Percentiles rank a stretch among this genome's conserved stretches.
phyloP scores from a whole-genome alignment of 1,140 invertebrate genomes.

The Psilanteris sp. region DNA sequence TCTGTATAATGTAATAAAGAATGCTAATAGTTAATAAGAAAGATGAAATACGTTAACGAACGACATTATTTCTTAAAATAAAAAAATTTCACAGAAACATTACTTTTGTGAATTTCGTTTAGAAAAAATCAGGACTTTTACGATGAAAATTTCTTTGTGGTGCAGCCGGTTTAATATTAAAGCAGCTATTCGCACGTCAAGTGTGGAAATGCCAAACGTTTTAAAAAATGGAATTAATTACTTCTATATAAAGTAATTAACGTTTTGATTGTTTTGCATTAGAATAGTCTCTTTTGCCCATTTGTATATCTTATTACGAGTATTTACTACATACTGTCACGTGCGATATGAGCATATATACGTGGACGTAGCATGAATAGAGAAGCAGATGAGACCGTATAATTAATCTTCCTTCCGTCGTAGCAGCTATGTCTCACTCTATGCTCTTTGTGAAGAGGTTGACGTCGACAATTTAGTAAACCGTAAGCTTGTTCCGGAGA shows the following conservation, averaged over 20 bases:
- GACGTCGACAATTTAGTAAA: slow-evolving; percentile 64
- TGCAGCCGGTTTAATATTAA: too few species aligned
- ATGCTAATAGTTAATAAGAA: too few species aligned
- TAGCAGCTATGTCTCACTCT: slow-evolving; percentile 58
- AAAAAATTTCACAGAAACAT: too few species aligned
- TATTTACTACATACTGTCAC: slow-evolving; percentile 62
- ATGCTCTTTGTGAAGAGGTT: slow-evolving; percentile 59
- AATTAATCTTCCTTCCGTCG: slow-evolving; percentile 65
- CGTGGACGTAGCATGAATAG: slow-evolving; percentile 59
- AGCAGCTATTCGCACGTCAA: too few species aligned
- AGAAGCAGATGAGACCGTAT: slow-evolving; percentile 64
- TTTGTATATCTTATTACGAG: slow-evolving; percentile 64
- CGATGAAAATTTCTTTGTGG: too few species aligned
- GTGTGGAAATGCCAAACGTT: too few species aligned
- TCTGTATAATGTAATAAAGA: too few species aligned
- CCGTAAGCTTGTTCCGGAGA: slow-evolving; percentile 46
- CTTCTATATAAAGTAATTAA: slow-evolving; percentile 49
- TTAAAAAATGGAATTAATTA: slow-evolving; percentile 35
- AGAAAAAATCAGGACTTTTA: too few species aligned
- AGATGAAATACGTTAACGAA: too few species aligned
- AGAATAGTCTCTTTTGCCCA: slow-evolving; percentile 59
- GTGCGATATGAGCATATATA: slow-evolving; percentile 57
- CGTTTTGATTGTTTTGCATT: slow-evolving; percentile 47
- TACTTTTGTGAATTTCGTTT: too few species aligned
- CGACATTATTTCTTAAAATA: too few species aligned